A percentile compares a stretch with the other conserved stretches of the same genome.
phyloP scores from a whole-genome alignment of 2,113 vertebrate genomes.

The Carassius carassius region DNA sequence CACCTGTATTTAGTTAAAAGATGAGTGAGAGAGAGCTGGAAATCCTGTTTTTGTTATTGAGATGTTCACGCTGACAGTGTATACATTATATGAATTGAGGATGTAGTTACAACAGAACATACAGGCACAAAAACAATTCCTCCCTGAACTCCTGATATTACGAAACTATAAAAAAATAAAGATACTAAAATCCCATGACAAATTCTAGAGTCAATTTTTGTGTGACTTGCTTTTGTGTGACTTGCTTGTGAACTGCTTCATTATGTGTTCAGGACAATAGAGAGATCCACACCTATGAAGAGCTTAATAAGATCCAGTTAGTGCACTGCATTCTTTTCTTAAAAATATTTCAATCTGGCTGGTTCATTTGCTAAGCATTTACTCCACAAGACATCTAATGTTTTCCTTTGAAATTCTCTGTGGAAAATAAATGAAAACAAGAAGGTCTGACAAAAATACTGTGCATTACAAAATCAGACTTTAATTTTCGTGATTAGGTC shows the following conservation, averaged over 20 bases:
- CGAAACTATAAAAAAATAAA: not conserved
- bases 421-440: not conserved
- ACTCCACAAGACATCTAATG: not conserved
- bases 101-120: not conserved
- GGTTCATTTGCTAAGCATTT: not conserved
- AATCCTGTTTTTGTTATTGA: slow-evolving; percentile 1
- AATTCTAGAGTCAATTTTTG: not conserved
- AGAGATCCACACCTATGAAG: not conserved
- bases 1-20: slow-evolving; percentile 19
- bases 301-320: slow-evolving; percentile 7
- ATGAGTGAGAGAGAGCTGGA: slow-evolving; percentile 17
- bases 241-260: not conserved
- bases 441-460: not conserved
- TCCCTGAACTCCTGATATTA: not conserved
- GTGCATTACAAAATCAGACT: not conserved
- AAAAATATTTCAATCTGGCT: not conserved
- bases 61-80: slow-evolving; percentile 8
- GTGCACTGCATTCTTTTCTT: not conserved
- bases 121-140: not conserved
- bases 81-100: not conserved
- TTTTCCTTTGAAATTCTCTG: not conserved
- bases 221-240: not conserved
- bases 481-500: not conserved
- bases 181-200: not conserved
- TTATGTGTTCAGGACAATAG: not conserved